A percentile compares a stretch with the other conserved stretches of the same genome.
Evolutionary conservation across 2,888 invertebrate species (phyloP).

Genomic region (Pseudoips prasinana): DNA sequence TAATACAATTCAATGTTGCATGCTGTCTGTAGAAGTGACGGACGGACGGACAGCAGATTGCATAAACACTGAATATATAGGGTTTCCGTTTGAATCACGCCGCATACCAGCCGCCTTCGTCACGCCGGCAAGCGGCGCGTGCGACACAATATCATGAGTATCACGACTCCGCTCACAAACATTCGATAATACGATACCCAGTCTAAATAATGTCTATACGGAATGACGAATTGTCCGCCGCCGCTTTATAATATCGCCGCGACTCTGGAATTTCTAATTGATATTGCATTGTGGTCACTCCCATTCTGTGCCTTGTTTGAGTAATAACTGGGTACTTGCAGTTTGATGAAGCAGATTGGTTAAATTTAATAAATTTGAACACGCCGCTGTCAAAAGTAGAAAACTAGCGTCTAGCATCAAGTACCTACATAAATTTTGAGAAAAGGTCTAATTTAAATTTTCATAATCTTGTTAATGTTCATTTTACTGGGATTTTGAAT

Average conservation of each 20-base stretch:
- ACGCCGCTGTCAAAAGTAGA: too few species aligned
- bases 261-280: constrained; percentile 56
- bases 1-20: constrained; percentile 50
- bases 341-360: constrained; percentile 46
- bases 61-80: constrained; percentile 76
- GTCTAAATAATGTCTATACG: constrained; percentile 54
- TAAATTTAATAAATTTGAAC: too few species aligned
- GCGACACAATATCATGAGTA: constrained; percentile 66
- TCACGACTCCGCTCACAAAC: constrained; percentile 58
- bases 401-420: too few species aligned
- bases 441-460: too few species aligned
- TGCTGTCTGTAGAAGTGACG: constrained; percentile 60
- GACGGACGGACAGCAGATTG: constrained; percentile 65
- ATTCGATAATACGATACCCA: constrained; percentile 52
- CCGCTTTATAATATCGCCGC: constrained; percentile 33
- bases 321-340: constrained; percentile 45
- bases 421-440: too few species aligned
- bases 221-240: constrained; percentile 50
- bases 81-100: constrained; percentile 79
- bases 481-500: too few species aligned
- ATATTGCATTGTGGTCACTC: constrained; percentile 56
- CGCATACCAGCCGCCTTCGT: constrained; percentile 76
- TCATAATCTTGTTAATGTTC: too few species aligned
- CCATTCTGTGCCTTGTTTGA: constrained; percentile 43
- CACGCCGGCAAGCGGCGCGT: constrained; percentile 64